Conservation (phyloP, 1,140 invertebrate genomes). For the Schlechtendalia chinensis region DNA sequence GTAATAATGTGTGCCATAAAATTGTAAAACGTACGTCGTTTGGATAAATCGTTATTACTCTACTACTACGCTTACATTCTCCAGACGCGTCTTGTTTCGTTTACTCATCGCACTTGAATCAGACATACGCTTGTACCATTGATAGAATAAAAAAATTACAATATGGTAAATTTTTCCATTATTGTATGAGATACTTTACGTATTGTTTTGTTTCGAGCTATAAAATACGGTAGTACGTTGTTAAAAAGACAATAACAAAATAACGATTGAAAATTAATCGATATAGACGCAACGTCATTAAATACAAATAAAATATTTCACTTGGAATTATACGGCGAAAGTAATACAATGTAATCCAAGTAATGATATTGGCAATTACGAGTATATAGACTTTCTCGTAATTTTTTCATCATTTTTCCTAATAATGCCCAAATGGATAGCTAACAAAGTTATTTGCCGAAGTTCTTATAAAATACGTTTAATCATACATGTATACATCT, state of each 20-base stretch:
- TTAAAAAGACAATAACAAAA: too few species aligned
- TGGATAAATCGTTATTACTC: not conserved
- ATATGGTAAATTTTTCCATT: too few species aligned
- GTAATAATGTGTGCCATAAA: not conserved
- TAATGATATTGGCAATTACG: slow-evolving; percentile 16
- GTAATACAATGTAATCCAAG: not conserved
- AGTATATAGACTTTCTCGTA: not conserved
- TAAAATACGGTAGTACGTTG: too few species aligned
- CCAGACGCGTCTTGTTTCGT: not conserved
- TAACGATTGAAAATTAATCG: too few species aligned
- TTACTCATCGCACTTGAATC: not conserved
- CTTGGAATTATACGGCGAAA: too few species aligned
- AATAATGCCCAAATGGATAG: not conserved
- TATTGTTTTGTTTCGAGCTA: too few species aligned
- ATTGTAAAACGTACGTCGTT: not conserved
- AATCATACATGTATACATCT: not conserved
- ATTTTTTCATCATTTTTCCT: slow-evolving; percentile 1
- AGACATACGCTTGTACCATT: too few species aligned
- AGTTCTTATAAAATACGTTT: slow-evolving; percentile 10
- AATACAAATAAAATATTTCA: not conserved
- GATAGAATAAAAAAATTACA: too few species aligned
- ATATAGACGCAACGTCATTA: not conserved
- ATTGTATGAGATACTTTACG: too few species aligned
- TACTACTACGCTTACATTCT: not conserved
- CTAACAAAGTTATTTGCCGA: not conserved